Evolutionary conservation across 2,113 vertebrate species (phyloP).

Genomic region (Pyxicephalus adspersus): DNA sequence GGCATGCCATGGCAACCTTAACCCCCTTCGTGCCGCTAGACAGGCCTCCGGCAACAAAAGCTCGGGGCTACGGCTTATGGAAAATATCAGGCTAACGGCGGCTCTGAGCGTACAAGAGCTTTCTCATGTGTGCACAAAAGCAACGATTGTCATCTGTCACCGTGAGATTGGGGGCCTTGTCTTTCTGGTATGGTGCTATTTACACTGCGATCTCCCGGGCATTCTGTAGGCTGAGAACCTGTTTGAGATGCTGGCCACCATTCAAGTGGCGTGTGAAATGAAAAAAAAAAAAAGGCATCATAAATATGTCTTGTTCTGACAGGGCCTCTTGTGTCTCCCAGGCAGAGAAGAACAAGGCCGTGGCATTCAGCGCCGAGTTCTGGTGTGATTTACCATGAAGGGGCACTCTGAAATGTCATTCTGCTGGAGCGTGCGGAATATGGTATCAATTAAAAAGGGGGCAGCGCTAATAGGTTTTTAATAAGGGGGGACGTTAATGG

Average conservation of each 20-base stretch:
- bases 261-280: conserved; percentile 67
- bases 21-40: neutral
- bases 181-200: conserved; percentile 57
- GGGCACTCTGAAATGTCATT: neutral
- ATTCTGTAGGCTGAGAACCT: conserved; percentile 51
- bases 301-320: conserved; percentile 68
- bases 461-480: neutral
- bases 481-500: conserved; percentile 49
- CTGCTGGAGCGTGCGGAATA: accelerated
- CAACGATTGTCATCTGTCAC: conserved; percentile 37
- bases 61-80: neutral
- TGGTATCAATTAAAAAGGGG: conserved; percentile 27
- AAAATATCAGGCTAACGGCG: conserved; percentile 21
- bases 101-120: conserved; percentile 17
- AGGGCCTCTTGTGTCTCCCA: conserved; percentile 62
- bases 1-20: conserved; percentile 2
- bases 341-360: conserved; percentile 59
- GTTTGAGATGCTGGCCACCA: conserved; percentile 62
- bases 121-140: conserved; percentile 26
- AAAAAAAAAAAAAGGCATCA: conserved; percentile 63
- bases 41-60: conserved; percentile 17
- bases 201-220: conserved; percentile 59
- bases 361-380: conserved; percentile 48
- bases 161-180: conserved; percentile 38
- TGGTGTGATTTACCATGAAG: conserved; percentile 52